A percentile compares a stretch with the other conserved stretches of the same genome.
Conservation (phyloP, 2,888 invertebrate species). For the Sympetrum striolatum region DNA sequence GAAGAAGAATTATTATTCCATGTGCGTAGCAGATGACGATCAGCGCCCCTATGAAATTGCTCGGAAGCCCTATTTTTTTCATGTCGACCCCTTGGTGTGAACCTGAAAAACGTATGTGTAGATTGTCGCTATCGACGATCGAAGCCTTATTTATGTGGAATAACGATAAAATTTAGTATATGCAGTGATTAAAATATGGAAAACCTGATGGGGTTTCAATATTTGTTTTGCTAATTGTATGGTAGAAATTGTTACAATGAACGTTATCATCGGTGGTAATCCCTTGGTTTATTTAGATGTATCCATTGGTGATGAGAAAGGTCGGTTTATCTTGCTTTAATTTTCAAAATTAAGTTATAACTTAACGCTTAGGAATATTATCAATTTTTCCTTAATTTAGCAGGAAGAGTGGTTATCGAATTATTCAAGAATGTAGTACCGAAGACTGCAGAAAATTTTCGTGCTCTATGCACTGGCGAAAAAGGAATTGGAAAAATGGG, state of each 20-base stretch:
- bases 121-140: no score
- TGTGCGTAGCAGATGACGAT: no score
- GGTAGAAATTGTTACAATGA: background rate
- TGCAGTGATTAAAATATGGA: background rate
- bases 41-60: no score
- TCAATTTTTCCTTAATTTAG: conserved; percentile 58
- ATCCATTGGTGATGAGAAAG: conserved; percentile 70
- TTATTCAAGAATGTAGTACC: conserved; percentile 84
- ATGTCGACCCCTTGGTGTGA: no score
- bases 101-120: no score
- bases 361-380: no score
- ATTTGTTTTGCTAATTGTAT: background rate
- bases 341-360: background rate
- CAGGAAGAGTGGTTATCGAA: conserved; percentile 85
- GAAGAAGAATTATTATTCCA: no score
- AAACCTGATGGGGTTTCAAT: background rate
- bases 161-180: background rate
- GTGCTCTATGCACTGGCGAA: conserved; percentile 91
- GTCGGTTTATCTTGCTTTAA: conserved; percentile 58
- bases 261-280: conserved; percentile 57
- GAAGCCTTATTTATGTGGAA: background rate
- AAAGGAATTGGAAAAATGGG: conserved; percentile 73
- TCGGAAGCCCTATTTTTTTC: no score
- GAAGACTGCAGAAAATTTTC: conserved; percentile 89
- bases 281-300: conserved; percentile 77